Conservation (phyloP, 2,797 vertebrate genomes). For the Thamnophis elegans region DNA sequence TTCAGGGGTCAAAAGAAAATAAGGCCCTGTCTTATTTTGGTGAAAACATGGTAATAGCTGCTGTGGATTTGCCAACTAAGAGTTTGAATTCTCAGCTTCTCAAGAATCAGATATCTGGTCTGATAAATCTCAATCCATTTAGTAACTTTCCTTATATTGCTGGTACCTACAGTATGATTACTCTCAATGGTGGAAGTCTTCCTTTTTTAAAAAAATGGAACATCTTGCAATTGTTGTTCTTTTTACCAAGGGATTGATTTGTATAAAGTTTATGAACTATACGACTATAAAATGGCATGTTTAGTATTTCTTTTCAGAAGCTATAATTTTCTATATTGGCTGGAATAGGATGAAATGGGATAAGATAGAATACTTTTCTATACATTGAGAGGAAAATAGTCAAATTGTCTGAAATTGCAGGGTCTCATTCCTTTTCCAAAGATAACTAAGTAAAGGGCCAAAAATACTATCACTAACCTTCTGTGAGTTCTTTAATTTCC, state of each 20-base stretch:
- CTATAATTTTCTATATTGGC: neutral
- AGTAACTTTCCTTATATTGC: neutral
- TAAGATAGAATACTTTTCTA: conserved; percentile 12
- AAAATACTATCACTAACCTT: conserved; percentile 31
- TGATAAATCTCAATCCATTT: neutral
- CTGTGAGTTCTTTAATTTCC: conserved; percentile 59
- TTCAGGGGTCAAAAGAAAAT: no score
- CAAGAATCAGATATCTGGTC: neutral
- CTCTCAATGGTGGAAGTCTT: neutral
- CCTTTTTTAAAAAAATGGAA: neutral
- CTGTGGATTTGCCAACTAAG: neutral
- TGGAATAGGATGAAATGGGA: neutral
- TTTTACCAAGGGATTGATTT: neutral
- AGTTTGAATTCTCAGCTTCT: neutral
- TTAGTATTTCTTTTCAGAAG: neutral
- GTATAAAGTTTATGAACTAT: neutral
- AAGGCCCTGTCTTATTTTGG: no score
- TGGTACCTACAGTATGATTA: neutral
- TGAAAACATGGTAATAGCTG: neutral
- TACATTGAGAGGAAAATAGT: conserved; percentile 2
- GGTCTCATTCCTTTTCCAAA: conserved; percentile 45
- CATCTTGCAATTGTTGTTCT: neutral
- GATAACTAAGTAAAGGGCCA: conserved; percentile 13
- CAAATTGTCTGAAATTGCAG: conserved; percentile 28
- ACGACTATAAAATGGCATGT: neutral